These are phyloP conservation scores for Meteorus colon DNA, from an alignment of 2,888 invertebrate genomes.

Conservation along the genomic window DNA sequence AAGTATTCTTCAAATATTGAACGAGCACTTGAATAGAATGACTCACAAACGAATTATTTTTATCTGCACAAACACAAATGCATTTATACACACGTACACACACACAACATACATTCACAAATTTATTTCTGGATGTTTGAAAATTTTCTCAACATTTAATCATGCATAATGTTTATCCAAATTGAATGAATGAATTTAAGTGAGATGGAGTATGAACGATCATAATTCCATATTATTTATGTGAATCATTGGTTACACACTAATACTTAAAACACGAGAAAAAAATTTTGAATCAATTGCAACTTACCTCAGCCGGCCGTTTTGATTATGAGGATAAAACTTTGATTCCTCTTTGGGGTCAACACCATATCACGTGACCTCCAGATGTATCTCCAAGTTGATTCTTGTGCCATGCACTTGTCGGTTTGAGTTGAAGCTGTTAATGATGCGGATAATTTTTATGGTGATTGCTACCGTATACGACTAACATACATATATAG, in stretches of 20 bases:
- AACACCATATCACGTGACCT: constrained; percentile 20
- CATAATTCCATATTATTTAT: neutral
- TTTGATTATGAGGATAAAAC: neutral
- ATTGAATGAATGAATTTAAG: neutral
- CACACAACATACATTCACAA: neutral
- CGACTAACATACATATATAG: neutral
- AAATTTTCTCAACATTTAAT: neutral
- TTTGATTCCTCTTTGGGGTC: constrained; percentile 14
- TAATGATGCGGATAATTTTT: constrained; percentile 4
- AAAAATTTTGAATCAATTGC: constrained; percentile 11
- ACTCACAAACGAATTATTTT: neutral
- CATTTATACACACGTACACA: neutral
- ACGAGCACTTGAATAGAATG: neutral
- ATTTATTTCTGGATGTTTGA: neutral
- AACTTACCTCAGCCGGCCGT: constrained; percentile 18
- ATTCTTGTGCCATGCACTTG: constrained; percentile 8
- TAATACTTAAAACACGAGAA: neutral
- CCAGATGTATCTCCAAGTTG: neutral
- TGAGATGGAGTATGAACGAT: neutral
- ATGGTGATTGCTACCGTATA: neutral
- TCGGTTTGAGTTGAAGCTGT: neutral
- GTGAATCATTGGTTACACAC: neutral
- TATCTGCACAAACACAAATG: neutral
- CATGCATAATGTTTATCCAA: neutral
- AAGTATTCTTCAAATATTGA: neutral